Percentiles rank a stretch among this genome's conserved stretches.
Evolutionary conservation across 2,113 vertebrate genomes (phyloP).

Genomic region (Heterotis niloticus): DNA sequence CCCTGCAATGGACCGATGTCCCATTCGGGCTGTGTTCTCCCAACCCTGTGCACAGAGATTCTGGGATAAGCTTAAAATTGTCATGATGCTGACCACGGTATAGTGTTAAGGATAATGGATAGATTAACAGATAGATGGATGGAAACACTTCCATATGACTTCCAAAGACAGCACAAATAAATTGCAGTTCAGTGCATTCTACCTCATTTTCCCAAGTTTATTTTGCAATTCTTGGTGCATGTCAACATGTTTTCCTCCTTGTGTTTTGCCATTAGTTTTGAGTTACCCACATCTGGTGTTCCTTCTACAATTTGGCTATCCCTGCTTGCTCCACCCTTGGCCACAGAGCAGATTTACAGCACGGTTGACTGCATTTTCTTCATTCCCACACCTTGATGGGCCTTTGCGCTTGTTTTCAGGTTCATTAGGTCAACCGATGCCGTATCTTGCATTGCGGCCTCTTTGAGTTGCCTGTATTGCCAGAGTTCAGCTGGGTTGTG

Average conservation of each 20-base stretch:
- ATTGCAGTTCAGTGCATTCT: not conserved
- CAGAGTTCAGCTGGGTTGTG: slow-evolving; percentile 19
- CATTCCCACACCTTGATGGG: not conserved
- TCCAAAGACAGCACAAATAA: not conserved
- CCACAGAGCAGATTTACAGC: not conserved
- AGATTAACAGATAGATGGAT: too few species aligned
- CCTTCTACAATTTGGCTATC: not conserved
- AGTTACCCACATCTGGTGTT: not conserved
- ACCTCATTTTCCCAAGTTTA: not conserved
- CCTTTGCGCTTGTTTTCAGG: slow-evolving; percentile 14
- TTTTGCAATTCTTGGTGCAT: not conserved
- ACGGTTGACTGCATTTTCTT: not conserved
- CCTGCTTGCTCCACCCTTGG: not conserved
- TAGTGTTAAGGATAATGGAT: too few species aligned
- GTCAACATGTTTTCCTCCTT: not conserved
- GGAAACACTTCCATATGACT: too few species aligned
- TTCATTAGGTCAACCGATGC: slow-evolving; percentile 14
- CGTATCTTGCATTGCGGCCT: not conserved
- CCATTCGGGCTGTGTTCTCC: too few species aligned
- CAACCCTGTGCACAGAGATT: too few species aligned
- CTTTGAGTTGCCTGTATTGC: slow-evolving; percentile 11
- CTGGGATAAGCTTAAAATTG: too few species aligned
- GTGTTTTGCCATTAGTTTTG: not conserved
- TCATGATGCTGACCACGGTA: too few species aligned
- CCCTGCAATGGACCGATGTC: too few species aligned